These are phyloP conservation scores for Zophobas morio DNA, from an alignment of 1,140 invertebrate species.

Conservation along the genomic window DNA sequence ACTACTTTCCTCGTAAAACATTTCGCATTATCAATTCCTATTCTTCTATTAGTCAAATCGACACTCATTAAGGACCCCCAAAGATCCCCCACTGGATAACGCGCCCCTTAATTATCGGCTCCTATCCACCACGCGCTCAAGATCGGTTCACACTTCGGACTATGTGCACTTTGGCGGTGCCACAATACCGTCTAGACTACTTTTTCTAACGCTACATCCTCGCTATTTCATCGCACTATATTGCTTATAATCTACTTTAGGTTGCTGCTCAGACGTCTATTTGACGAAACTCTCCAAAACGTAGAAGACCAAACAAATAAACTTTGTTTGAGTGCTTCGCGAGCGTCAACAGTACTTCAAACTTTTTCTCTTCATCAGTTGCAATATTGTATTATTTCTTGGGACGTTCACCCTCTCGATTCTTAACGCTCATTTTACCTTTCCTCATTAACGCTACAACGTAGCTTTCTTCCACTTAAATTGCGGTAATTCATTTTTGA, in stretches of 20 bases:
- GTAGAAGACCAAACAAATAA: conserved; percentile 24
- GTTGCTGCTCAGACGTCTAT: neutral
- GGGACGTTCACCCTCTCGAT: neutral
- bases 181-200: conserved; percentile 10
- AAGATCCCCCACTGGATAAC: conserved; percentile 4
- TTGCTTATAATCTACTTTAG: neutral
- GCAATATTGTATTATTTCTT: neutral
- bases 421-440: neutral
- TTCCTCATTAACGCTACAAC: too few relatives aligned
- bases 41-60: neutral
- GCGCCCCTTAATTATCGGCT: conserved; percentile 4
- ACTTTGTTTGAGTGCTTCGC: conserved; percentile 19
- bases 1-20: conserved; percentile 33
- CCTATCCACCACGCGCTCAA: neutral
- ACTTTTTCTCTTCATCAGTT: conserved; percentile 21
- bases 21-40: conserved; percentile 21
- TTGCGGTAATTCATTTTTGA: too few relatives aligned
- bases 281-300: neutral
- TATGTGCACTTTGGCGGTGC: neutral
- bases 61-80: neutral
- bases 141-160: neutral
- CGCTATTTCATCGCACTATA: neutral
- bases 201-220: neutral
- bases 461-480: too few relatives aligned
- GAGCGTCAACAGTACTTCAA: conserved; percentile 16